A percentile compares a stretch with the other conserved stretches of the same genome.
Evolutionary conservation across 2,888 invertebrate genomes (phyloP).

Genomic region (Heliconius sara): DNA sequence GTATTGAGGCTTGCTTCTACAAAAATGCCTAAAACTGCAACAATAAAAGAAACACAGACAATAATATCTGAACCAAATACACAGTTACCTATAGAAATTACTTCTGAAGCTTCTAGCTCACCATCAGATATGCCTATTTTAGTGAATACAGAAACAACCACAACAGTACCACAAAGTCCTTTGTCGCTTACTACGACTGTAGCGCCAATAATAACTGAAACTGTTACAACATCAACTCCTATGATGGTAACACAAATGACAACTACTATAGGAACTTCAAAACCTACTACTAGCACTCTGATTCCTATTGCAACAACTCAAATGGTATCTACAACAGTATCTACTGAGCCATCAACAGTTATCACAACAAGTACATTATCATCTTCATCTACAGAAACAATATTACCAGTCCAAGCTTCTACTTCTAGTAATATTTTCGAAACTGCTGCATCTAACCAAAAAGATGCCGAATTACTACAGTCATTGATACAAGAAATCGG

Average conservation of each 20-base stretch:
- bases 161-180: slow-evolving; percentile 7
- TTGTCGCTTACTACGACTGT: not conserved
- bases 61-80: slow-evolving; percentile 69
- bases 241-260: slow-evolving; percentile 47
- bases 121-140: slow-evolving; percentile 36
- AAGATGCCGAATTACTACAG: slow-evolving; percentile 63
- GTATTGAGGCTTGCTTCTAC: slow-evolving; percentile 73
- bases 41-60: slow-evolving; percentile 60
- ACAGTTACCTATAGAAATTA: slow-evolving; percentile 58
- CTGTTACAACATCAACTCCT: slow-evolving; percentile 43
- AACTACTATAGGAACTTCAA: slow-evolving; percentile 44
- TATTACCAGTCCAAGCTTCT: slow-evolving; percentile 48
- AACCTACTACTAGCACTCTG: slow-evolving; percentile 17
- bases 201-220: slow-evolving; percentile 9
- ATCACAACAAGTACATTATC: slow-evolving; percentile 52
- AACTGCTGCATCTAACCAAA: slow-evolving; percentile 61
- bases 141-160: slow-evolving; percentile 26
- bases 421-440: slow-evolving; percentile 62
- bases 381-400: slow-evolving; percentile 38
- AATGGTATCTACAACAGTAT: slow-evolving; percentile 50
- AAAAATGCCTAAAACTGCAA: slow-evolving; percentile 63
- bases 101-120: slow-evolving; percentile 49
- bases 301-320: slow-evolving; percentile 40
- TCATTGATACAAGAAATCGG: slow-evolving; percentile 63
- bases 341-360: slow-evolving; percentile 50